phyloP scores from a whole-genome alignment of 92 coral and sea anemone species.

The Actinostola sp. region DNA sequence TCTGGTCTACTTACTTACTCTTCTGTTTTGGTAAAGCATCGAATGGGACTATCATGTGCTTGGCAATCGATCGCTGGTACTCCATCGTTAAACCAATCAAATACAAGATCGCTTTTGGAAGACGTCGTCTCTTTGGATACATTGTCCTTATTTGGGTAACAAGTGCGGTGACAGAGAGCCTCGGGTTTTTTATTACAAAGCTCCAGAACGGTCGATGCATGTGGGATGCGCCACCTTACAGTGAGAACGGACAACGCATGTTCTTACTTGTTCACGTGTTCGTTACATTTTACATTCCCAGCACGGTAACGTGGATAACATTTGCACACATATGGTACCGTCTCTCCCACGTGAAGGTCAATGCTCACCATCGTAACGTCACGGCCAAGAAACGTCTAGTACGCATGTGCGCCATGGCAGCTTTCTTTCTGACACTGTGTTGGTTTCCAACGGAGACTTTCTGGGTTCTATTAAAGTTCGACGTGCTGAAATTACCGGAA shows the following conservation, averaged over 20 bases:
- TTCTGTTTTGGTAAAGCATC: conserved; percentile 35
- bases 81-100: conserved; percentile 13
- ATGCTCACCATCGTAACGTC: not conserved
- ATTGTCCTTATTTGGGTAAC: conserved; percentile 29
- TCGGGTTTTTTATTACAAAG: conserved; percentile 6
- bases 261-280: not conserved
- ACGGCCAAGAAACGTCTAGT: conserved; percentile 21
- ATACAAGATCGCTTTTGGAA: conserved; percentile 18
- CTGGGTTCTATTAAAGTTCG: not conserved
- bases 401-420: conserved; percentile 37
- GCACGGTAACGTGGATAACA: conserved; percentile 11
- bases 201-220: conserved; percentile 4
- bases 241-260: not conserved
- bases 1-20: conserved; percentile 15
- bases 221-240: conserved; percentile 7
- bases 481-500: conserved; percentile 1
- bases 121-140: conserved; percentile 4
- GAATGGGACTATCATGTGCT: conserved; percentile 22
- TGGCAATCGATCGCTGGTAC: conserved; percentile 24
- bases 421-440: conserved; percentile 21
- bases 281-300: conserved; percentile 25
- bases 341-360: not conserved
- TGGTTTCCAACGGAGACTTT: conserved; percentile 28
- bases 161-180: not conserved
- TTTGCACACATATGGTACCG: conserved; percentile 23